These are phyloP conservation scores for Lochmaea capreae DNA, from an alignment of 2,888 invertebrate species.

Conservation along the genomic window DNA sequence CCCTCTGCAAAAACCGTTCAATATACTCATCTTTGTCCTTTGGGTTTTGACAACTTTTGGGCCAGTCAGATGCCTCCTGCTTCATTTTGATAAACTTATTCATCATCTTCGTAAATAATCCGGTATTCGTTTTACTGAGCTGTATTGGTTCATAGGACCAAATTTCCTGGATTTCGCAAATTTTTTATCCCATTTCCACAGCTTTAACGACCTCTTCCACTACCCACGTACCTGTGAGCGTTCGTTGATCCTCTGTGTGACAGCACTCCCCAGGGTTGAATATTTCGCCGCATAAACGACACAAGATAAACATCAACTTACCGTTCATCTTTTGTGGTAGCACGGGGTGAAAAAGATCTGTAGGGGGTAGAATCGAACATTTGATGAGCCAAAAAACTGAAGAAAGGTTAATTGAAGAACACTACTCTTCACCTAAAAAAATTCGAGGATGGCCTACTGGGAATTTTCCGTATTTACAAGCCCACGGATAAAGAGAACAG, in stretches of 20 bases:
- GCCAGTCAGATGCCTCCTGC: constrained; percentile 52
- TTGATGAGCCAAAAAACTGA: constrained; percentile 41
- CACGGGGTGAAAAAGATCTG: constrained; percentile 46
- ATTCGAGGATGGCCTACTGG: constrained; percentile 52
- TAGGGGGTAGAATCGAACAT: constrained; percentile 46
- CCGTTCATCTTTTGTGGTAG: constrained; percentile 42
- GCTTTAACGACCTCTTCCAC: constrained; percentile 57
- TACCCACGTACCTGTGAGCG: no score
- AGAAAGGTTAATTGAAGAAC: constrained; percentile 37
- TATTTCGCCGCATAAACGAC: no score
- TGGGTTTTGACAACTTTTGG: constrained; percentile 44
- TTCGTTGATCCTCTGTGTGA: no score
- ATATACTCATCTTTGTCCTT: constrained; percentile 46
- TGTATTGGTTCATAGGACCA: constrained; percentile 39
- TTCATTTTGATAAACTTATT: constrained; percentile 56
- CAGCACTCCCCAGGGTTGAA: no score
- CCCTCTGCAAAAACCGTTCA: constrained; percentile 43
- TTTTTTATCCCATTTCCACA: constrained; percentile 53
- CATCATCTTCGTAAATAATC: constrained; percentile 57
- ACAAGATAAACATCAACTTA: constrained; percentile 58
- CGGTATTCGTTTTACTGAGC: constrained; percentile 50
- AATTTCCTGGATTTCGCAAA: constrained; percentile 47
- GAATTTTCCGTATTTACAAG: constrained; percentile 53
- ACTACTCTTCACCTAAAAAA: constrained; percentile 35
- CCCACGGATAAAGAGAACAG: constrained; percentile 47